These are phyloP conservation scores for Anthophora plumipes DNA, from an alignment of 2,888 invertebrate genomes.

Conservation along the genomic window DNA sequence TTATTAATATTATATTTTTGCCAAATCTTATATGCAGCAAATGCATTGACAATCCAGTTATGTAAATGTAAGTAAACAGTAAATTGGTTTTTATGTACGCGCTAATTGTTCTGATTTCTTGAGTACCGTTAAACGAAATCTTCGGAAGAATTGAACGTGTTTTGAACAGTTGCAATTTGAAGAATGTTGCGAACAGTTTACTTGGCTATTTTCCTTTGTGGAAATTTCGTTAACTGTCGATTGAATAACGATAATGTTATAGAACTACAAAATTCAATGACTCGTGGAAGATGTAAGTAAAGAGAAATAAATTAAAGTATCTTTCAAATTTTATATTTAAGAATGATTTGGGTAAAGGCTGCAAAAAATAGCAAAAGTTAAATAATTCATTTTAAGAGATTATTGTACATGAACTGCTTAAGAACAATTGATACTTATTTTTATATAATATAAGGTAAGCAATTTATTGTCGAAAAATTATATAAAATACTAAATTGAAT, in stretches of 20 bases:
- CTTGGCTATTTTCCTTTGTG: conserved; percentile 27
- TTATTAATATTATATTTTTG: not conserved
- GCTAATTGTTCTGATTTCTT: conserved; percentile 77
- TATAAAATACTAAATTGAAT: conserved; percentile 33
- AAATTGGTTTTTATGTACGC: conserved; percentile 24
- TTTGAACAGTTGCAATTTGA: conserved; percentile 47
- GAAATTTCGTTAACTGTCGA: conserved; percentile 8
- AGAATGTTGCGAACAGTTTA: conserved; percentile 72
- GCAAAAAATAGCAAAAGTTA: not conserved
- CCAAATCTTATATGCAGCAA: not conserved
- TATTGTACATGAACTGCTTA: not conserved
- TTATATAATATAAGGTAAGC: not conserved
- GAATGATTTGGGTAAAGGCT: not conserved
- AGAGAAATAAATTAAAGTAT: not conserved
- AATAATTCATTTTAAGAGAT: not conserved
- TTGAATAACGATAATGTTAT: conserved; percentile 3
- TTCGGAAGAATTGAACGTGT: conserved; percentile 11
- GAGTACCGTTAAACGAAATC: conserved; percentile 75
- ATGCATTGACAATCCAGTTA: conserved; percentile 42
- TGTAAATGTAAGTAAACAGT: conserved; percentile 24
- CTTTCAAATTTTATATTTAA: not conserved
- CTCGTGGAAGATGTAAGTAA: conserved; percentile 78
- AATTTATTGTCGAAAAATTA: not conserved
- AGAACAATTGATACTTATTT: not conserved
- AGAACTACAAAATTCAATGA: conserved; percentile 37